Percentiles rank a stretch among this genome's conserved stretches.
Conservation (phyloP, 2,113 vertebrate species). For the Psilopogon haemacephalus region DNA sequence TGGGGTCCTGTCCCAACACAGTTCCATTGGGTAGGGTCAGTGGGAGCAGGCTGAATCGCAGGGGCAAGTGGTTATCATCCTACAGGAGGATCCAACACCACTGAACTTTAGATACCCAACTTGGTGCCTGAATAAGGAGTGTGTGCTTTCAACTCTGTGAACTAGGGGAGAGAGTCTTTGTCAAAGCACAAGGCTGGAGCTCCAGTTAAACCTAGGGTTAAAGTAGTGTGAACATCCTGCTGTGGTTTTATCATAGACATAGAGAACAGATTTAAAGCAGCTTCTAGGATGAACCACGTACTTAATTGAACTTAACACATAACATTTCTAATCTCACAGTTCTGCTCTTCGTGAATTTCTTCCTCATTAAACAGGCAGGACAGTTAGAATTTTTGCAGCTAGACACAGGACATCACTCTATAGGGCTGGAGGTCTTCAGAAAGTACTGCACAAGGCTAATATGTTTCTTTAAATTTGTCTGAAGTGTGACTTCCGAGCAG, state of each 20-base stretch:
- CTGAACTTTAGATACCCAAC: accelerated
- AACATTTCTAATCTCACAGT: background rate
- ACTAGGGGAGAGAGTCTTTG: background rate
- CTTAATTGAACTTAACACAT: background rate
- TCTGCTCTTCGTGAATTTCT: background rate
- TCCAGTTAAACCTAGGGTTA: background rate
- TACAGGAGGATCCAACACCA: background rate
- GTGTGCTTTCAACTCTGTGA: background rate
- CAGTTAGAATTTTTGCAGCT: background rate
- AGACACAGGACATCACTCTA: background rate
- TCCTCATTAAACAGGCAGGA: background rate
- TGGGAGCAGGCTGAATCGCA: background rate
- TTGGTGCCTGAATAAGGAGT: background rate
- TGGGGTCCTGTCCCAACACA: background rate
- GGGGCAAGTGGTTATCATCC: background rate
- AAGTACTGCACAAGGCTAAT: accelerated
- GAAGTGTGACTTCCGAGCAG: background rate
- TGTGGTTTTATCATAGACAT: background rate
- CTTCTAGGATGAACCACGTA: background rate
- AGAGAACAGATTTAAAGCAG: background rate
- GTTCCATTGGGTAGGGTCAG: background rate
- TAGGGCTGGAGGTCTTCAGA: background rate
- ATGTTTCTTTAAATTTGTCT: background rate
- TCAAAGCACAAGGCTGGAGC: background rate
- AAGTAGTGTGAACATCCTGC: background rate